phyloP scores from a whole-genome alignment of 1,140 invertebrate genomes.

The Hylaeus volcanicus region DNA sequence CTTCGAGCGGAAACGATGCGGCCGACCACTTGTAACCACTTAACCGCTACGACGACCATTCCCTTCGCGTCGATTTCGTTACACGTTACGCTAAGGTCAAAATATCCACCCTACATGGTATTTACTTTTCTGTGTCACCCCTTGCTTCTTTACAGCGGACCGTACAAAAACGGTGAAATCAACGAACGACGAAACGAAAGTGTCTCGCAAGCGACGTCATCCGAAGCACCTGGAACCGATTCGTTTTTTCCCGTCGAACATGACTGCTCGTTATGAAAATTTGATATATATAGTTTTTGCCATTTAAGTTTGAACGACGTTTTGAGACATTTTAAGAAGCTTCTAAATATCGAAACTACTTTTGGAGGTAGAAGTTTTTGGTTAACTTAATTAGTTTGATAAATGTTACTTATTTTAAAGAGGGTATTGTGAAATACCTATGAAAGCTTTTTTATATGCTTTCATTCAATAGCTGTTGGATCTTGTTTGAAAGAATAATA shows the following conservation, averaged over 20 bases:
- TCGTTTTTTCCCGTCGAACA: neutral
- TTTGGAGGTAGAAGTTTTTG: no score
- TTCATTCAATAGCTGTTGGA: no score
- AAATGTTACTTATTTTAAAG: no score
- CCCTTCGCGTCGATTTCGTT: conserved; percentile 65
- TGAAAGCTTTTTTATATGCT: no score
- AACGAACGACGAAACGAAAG: conserved; percentile 28
- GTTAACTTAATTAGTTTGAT: no score
- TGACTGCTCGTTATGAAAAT: no score
- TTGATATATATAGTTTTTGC: neutral
- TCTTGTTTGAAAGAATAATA: no score
- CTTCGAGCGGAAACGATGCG: conserved; percentile 59
- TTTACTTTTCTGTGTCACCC: conserved; percentile 62
- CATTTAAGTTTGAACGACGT: neutral
- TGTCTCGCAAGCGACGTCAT: neutral
- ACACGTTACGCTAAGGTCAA: conserved; percentile 71
- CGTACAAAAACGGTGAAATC: conserved; percentile 29
- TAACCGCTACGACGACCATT: conserved; percentile 53
- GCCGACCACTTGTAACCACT: conserved; percentile 62
- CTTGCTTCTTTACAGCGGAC: conserved; percentile 30
- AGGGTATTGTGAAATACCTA: no score
- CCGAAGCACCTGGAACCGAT: neutral
- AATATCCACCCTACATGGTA: conserved; percentile 70
- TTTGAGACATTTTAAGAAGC: no score
- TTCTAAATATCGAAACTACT: no score